Evolutionary conservation across 2,888 invertebrate genomes (phyloP).

Genomic region (Phania funesta): DNA sequence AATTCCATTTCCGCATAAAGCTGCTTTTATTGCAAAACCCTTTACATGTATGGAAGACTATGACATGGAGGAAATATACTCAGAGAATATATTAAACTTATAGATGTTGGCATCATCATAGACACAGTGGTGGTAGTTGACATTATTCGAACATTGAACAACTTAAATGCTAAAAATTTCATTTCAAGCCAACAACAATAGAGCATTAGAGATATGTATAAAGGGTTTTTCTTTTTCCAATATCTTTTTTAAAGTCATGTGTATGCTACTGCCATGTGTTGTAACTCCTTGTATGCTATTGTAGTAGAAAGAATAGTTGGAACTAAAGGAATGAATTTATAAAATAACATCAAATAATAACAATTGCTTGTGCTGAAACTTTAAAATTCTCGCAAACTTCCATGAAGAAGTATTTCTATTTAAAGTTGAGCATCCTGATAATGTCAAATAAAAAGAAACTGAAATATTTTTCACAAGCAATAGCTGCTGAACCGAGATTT

Average conservation of each 20-base stretch:
- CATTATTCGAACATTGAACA: constrained; percentile 53
- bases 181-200: constrained; percentile 47
- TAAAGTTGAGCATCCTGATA: no score
- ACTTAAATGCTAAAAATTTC: constrained; percentile 9
- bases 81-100: constrained; percentile 41
- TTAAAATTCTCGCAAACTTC: no score
- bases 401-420: no score
- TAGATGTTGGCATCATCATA: constrained; percentile 38
- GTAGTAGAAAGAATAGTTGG: background rate
- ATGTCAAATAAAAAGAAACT: no score
- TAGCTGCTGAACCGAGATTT: no score
- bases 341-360: background rate
- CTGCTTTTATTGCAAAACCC: no score
- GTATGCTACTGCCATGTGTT: constrained; percentile 2
- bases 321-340: constrained; percentile 25
- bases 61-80: background rate
- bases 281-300: background rate
- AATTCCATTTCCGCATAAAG: no score
- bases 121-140: constrained; percentile 52
- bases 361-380: no score
- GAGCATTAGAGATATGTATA: constrained; percentile 55
- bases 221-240: background rate
- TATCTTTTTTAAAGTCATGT: constrained; percentile 19
- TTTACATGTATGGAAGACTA: background rate
- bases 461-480: no score